Conservation (phyloP, 2,888 invertebrate species). For the Bhutanitis thaidina region DNA sequence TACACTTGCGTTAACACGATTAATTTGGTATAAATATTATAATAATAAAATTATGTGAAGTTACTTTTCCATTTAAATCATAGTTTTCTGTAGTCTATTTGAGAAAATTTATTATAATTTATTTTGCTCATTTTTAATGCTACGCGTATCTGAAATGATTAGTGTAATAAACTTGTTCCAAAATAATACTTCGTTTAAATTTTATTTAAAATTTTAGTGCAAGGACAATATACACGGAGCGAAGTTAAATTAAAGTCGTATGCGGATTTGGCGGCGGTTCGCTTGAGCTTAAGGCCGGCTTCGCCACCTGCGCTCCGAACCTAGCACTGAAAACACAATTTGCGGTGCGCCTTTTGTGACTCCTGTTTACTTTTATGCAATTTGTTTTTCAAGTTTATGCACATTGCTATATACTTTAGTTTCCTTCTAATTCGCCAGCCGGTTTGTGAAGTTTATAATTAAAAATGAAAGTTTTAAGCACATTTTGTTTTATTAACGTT, state of each 20-base stretch:
- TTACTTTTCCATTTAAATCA: no score
- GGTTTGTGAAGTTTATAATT: background rate
- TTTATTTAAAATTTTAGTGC: conserved; percentile 56
- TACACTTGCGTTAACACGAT: no score
- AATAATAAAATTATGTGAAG: no score
- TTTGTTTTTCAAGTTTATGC: conserved; percentile 50
- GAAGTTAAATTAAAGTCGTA: conserved; percentile 76
- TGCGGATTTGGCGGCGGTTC: conserved; percentile 63
- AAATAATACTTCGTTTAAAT: conserved; percentile 21
- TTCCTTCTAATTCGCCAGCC: conserved; percentile 31
- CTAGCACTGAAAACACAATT: conserved; percentile 66
- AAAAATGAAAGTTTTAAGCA: no score
- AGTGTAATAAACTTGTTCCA: background rate
- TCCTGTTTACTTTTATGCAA: conserved; percentile 63
- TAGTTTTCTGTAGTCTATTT: no score
- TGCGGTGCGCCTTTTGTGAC: conserved; percentile 61
- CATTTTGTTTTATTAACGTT: no score
- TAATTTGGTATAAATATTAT: no score
- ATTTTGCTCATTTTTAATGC: no score
- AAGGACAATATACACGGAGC: conserved; percentile 64
- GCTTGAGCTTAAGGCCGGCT: conserved; percentile 57
- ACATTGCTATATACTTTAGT: conserved; percentile 30
- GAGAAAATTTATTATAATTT: no score
- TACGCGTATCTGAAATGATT: no score
- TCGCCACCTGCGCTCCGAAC: conserved; percentile 60